These are phyloP conservation scores for Pleuronectes platessa DNA, from an alignment of 2,113 vertebrate genomes.

Conservation along the genomic window DNA sequence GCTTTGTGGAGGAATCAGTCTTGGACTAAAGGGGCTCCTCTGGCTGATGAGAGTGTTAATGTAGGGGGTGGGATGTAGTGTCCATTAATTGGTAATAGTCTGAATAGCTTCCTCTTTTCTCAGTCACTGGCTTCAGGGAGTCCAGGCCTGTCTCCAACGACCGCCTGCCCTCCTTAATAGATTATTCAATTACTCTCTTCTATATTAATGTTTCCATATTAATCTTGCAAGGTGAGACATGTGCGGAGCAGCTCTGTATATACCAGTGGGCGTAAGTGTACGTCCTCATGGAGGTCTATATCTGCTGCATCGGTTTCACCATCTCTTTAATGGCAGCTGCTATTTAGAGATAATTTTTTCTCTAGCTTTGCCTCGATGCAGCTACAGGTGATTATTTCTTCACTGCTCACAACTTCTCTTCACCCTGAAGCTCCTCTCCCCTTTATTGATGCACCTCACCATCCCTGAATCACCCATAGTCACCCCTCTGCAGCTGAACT, in stretches of 20 bases:
- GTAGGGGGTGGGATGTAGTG: constrained; percentile 46
- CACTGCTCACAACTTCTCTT: too few relatives aligned
- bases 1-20: constrained; percentile 40
- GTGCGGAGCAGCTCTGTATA: constrained; percentile 12
- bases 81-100: constrained; percentile 62
- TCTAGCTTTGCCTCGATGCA: background rate
- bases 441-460: background rate
- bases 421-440: too few relatives aligned
- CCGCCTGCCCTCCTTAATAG: constrained; percentile 40
- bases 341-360: background rate
- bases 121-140: constrained; percentile 45
- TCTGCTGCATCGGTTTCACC: constrained; percentile 6
- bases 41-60: constrained; percentile 66
- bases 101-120: constrained; percentile 46
- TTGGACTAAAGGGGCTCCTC: constrained; percentile 47
- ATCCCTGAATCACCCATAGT: background rate
- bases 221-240: constrained; percentile 11
- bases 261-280: background rate
- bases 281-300: background rate
- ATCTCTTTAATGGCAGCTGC: background rate
- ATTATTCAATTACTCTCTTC: constrained; percentile 35
- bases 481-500: background rate
- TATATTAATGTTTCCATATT: constrained; percentile 41
- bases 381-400: constrained; percentile 18
- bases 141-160: constrained; percentile 31